Base-by-base conservation (phyloP, 2,113 vertebrate species). In the Lycocorax pyrrhopterus region DNA sequence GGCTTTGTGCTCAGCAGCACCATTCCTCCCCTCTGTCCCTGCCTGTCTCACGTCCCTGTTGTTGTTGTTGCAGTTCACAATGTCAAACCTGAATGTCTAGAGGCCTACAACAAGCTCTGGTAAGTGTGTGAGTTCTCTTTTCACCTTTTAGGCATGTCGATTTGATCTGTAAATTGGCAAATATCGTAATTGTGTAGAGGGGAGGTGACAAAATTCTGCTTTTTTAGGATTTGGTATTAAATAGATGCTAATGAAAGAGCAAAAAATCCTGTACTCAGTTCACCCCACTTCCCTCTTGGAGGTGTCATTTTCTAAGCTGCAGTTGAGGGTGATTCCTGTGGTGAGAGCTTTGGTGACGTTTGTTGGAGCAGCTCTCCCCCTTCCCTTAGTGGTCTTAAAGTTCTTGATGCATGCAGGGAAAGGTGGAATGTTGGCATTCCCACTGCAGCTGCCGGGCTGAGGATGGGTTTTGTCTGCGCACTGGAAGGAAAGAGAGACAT, bases 31-130 rank as follows among this genome's bases (percentile, higher is more conserved):
- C 75, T 30, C 33, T 44, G 13, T 51, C 89, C 75, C 49, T 81
- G 88, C 86, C 41, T 77, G 96, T 68, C 94, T 97, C 77, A 53
- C 14, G 2, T 62, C 29, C 83, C 68, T 95, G 85, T 97, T 97
- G 96, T 96, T 89, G 84, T 97, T 90, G 84, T 98, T 98, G 91
- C 98, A 99, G 99, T 99, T 99, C 99, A 99, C 97, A 99, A 99
- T 90, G 99, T 99, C 93, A 99, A 99, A 96, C 99, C 99, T 13
- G 99, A 99, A 96, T 99, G 98, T 98, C 98, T 99, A 85, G 99
- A 99, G 13, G 98, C 97, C 79, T 99, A 99, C 98, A 99, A 99
- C 98, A 98, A 98, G 96, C 98, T 99, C 90, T 99, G 99, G 99
- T 99, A 98, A 98, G 99, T 98, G 52, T 56, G 26, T 0, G 3